Percentiles rank a stretch among this genome's conserved stretches.
phyloP scores from a whole-genome alignment of 2,888 invertebrate species.

The Cataglyphis cursor region DNA sequence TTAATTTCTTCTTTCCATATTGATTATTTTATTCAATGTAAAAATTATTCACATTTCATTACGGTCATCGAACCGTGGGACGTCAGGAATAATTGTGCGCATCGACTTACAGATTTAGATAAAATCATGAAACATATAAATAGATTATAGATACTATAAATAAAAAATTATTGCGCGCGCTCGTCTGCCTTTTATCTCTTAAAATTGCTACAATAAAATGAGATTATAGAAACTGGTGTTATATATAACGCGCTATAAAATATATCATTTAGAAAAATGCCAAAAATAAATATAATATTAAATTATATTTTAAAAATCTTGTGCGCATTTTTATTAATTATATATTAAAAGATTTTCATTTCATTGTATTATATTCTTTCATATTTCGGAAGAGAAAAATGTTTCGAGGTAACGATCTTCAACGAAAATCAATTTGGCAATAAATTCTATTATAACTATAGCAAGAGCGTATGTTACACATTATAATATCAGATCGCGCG shows the following conservation, averaged over 20 bases:
- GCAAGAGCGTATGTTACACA: neutral
- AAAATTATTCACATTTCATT: neutral
- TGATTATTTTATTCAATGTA: neutral
- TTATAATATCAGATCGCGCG: conserved; percentile 9
- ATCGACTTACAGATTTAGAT: conserved; percentile 12
- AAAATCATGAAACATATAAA: neutral
- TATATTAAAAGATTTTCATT: neutral
- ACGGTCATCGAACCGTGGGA: neutral
- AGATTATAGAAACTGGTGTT: neutral
- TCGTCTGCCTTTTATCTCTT: neutral
- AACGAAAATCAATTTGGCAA: conserved; percentile 1
- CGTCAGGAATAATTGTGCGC: neutral
- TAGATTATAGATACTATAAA: neutral
- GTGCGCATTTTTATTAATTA: neutral
- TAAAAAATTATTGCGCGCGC: neutral
- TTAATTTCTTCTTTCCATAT: neutral
- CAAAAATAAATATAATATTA: neutral
- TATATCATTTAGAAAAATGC: neutral
- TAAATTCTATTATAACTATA: conserved; percentile 28
- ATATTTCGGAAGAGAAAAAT: neutral
- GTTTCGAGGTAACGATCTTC: neutral
- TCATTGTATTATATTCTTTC: neutral
- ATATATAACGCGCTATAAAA: no score
- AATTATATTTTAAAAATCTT: neutral
- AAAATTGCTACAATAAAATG: neutral